Base-by-base conservation (phyloP, 2,113 vertebrate species). In the Ibidorhyncha struthersii region DNA sequence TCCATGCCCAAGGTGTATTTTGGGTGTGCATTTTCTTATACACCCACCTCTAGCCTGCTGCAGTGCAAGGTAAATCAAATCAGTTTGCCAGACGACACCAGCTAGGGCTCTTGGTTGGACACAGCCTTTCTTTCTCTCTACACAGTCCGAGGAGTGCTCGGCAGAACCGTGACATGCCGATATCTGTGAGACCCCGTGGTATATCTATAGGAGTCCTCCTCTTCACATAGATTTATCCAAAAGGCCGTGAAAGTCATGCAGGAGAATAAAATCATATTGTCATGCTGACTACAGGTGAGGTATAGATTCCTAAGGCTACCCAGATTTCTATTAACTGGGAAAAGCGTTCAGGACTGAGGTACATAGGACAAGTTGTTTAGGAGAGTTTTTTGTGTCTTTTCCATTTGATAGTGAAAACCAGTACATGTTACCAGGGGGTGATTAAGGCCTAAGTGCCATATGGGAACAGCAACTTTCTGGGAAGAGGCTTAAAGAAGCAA, bases 141-240 rank as follows among this genome's bases (percentile, higher is more conserved):
- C 1, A 2, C 47, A 34, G 22, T 82, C n/a, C 0, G 0, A 53
- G 65, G 22, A 79, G 52, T 0, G 0, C 43, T 80, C 45, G 61
- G 9, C 23, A 82, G 77, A 91, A 43, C 20, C 0, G 2, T 66
- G 45, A 36, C 29, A 30, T 14, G 21, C 49, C n/a, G 1, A 2
- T 67, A 74, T 14, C n/a, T 67, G 6, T 84, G 41, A 43, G 4
- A 70, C 2, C 41, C 21, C 8, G 2, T 52, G 41, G 4, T 70
- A 18, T 20, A 34, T 20, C 41, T 67, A 23, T 38, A 62, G 53
- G 30, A 70, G 43, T n/a, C 3, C 0, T 63, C 25, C 34, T 69
- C 12, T 58, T 86, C 30, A 47, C 30, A 73, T 0, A 8, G 23
- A 9, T 58, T 70, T 89, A 84, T 67, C 73, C 14, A 59, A 78